Conservation (phyloP, 1,140 invertebrate species). For the Musca domestica region DNA sequence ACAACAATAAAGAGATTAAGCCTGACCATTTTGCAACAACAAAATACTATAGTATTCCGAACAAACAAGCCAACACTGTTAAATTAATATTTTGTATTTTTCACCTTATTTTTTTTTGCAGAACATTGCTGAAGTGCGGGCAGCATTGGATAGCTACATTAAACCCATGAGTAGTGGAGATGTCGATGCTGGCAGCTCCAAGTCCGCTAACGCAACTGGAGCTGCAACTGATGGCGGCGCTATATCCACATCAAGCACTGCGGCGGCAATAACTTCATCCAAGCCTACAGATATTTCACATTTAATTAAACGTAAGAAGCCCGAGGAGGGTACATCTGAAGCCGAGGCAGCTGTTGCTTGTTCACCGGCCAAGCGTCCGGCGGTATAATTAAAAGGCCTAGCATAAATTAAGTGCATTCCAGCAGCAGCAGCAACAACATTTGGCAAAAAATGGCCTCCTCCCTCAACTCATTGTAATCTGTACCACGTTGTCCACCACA, state of each 20-base stretch:
- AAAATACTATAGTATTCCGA: too few species aligned
- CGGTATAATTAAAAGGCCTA: constrained; percentile 32
- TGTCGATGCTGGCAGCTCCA: constrained; percentile 36
- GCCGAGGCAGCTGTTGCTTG: constrained; percentile 42
- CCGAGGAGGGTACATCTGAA: constrained; percentile 47
- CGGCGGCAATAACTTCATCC: constrained; percentile 41
- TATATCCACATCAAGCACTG: constrained; percentile 31
- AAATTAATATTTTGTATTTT: neutral
- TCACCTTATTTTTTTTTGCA: neutral
- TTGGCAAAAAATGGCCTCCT: too few species aligned
- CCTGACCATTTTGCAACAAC: too few species aligned
- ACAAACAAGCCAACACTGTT: too few species aligned
- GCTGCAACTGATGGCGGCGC: constrained; percentile 30
- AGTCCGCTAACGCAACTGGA: constrained; percentile 32
- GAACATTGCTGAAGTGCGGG: constrained; percentile 50
- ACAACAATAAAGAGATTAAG: too few species aligned
- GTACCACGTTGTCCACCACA: too few species aligned
- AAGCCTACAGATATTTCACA: constrained; percentile 52
- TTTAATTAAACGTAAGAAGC: constrained; percentile 53
- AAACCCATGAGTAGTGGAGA: constrained; percentile 38
- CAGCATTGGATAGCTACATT: constrained; percentile 49
- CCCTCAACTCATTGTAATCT: too few species aligned
- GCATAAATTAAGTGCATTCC: constrained; percentile 21
- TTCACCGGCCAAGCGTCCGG: constrained; percentile 47
- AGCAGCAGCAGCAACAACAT: neutral